Evolutionary conservation across 2,113 vertebrate species (phyloP).

Genomic region (Empidonax alnorum): DNA sequence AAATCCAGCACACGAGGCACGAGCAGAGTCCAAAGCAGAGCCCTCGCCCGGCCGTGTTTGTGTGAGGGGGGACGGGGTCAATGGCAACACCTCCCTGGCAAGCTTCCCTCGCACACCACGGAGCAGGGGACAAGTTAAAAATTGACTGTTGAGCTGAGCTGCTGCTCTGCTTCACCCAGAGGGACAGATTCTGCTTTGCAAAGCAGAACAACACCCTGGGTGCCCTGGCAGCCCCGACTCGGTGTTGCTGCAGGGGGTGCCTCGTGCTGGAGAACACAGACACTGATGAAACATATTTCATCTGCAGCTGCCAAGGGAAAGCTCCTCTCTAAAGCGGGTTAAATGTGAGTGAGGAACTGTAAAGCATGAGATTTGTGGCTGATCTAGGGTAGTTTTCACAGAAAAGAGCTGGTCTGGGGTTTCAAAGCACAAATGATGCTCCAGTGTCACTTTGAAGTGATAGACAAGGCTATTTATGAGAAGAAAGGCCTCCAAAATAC

Average conservation of each 20-base stretch:
- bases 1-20: background rate
- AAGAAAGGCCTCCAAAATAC: background rate
- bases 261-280: background rate
- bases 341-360: background rate
- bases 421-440: background rate
- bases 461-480: background rate
- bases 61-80: background rate
- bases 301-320: background rate
- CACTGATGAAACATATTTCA: background rate
- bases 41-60: background rate
- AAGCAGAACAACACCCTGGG: background rate
- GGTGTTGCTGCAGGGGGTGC: accelerated
- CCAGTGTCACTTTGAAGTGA: background rate
- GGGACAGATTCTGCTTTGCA: background rate
- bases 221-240: accelerated
- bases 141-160: background rate
- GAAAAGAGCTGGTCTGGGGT: background rate
- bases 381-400: background rate
- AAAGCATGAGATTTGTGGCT: background rate
- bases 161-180: accelerated
- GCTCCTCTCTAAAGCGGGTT: background rate
- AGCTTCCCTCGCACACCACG: background rate
- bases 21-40: background rate
- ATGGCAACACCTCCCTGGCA: background rate
- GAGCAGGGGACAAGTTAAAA: constrained; percentile 24